These are phyloP conservation scores for Tretioscincus oriximinensis DNA, from an alignment of 2,113 vertebrate species.

Conservation along the genomic window DNA sequence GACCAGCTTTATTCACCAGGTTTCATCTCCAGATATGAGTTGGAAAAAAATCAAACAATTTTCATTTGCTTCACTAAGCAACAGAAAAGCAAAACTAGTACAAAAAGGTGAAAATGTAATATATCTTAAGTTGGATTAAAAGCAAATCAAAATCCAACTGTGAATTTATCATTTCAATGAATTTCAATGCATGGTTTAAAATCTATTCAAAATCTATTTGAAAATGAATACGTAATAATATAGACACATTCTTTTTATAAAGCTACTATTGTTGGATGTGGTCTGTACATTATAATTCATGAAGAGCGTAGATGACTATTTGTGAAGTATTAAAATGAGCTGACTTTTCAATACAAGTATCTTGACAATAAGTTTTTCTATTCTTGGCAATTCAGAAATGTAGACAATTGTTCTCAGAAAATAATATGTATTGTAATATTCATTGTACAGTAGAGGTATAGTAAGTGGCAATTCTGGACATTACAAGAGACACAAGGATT, in stretches of 20 bases:
- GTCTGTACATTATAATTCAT: conserved; percentile 88
- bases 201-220: conserved; percentile 85
- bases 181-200: conserved; percentile 84
- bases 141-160: conserved; percentile 81
- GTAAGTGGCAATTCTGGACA: conserved; percentile 86
- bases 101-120: conserved; percentile 68
- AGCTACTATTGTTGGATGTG: conserved; percentile 79
- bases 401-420: conserved; percentile 83
- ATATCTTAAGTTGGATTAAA: conserved; percentile 84
- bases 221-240: conserved; percentile 85
- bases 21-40: conserved; percentile 47
- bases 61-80: conserved; percentile 60
- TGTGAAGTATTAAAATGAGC: conserved; percentile 89
- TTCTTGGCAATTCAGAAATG: conserved; percentile 81
- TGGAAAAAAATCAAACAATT: conserved; percentile 39
- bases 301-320: conserved; percentile 84
- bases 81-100: conserved; percentile 66
- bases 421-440: conserved; percentile 87
- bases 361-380: conserved; percentile 85
- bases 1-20: conserved; percentile 42
- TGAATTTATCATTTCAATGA: conserved; percentile 83
- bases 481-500: conserved; percentile 87
- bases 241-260: conserved; percentile 80
- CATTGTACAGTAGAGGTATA: conserved; percentile 81
- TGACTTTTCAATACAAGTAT: conserved; percentile 87